Base-by-base conservation (phyloP, 2,888 invertebrate species). In the Eustalomyia histrio region DNA sequence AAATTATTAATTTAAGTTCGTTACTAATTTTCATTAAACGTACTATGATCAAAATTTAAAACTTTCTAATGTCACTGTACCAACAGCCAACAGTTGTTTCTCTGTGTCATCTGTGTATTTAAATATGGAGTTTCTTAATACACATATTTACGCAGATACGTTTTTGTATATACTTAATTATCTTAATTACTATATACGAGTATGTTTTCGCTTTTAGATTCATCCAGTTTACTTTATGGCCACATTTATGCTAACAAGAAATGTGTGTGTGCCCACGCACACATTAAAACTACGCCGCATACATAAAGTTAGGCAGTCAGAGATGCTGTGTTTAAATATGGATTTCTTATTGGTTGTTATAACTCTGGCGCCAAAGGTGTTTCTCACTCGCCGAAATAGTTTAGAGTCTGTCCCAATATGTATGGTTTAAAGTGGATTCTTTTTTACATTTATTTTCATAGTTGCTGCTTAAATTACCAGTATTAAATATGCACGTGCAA, bases 281-380 rank as follows among this genome's bases (percentile, higher is more conserved):
- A 52, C 64, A 64, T 55, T 14, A 29, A 64, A 16, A 43, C 18
- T 12, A 2, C 43, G 24, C 16, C 17, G 17, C 33, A 17, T 33
- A 29, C 52, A 50, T 24, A 21, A 3, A 29, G 7, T 29, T n/a
- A 55, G 4, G 1, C 29, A 55, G 4, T 1, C 39, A 55, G 21
- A 67, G 67, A 55, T 67, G 53, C 53, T 67, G 53, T 67, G 53
- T 21, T 33, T 64, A 29, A 50, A n/a, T 52, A 53, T 53, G 64
- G 73, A 76, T 76, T n/a, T 73, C 65, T 78, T 78, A 78, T 81
- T 78, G 74, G 81, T 43, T 58, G 69, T 67, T 81, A 50, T 60
- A 52, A 72, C 24, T 63, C 52, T 75, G 74, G 81, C 80, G 80
- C 76, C 73, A 74, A 76, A 74, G 65, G 50, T 81, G 69, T 76